phyloP scores from a whole-genome alignment of 2,888 invertebrate genomes.

The Ectropis crepuscularia region DNA sequence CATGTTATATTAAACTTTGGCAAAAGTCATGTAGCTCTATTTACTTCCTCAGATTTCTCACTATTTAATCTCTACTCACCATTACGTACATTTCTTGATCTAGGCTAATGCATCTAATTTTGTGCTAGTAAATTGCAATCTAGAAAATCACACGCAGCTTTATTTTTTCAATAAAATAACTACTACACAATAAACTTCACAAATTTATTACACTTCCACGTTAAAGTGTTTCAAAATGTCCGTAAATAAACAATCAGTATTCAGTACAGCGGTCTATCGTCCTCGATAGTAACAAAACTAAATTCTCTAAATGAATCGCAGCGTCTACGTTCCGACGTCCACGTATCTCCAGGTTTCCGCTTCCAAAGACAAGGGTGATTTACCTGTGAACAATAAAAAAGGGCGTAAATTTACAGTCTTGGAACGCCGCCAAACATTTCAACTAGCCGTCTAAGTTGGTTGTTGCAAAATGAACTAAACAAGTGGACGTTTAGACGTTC shows the following conservation, averaged over 20 bases:
- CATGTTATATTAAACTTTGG: constrained; percentile 70
- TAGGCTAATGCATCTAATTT: constrained; percentile 26
- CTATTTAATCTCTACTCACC: constrained; percentile 10
- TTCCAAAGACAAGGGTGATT: constrained; percentile 72
- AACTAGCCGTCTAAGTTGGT: constrained; percentile 78
- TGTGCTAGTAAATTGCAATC: constrained; percentile 10
- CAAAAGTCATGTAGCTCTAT: constrained; percentile 51
- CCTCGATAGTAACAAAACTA: constrained; percentile 44
- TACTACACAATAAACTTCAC: constrained; percentile 26
- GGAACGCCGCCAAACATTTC: constrained; percentile 79
- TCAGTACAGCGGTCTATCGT: constrained; percentile 25
- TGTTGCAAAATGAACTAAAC: constrained; percentile 78
- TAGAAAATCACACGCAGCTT: background rate
- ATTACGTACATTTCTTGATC: constrained; percentile 17
- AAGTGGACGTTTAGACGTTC: constrained; percentile 66
- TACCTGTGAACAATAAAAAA: constrained; percentile 82
- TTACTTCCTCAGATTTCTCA: constrained; percentile 9
- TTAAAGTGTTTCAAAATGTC: constrained; percentile 18
- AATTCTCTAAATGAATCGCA: constrained; percentile 45
- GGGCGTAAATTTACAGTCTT: constrained; percentile 80
- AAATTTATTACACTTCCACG: constrained; percentile 36
- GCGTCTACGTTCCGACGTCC: constrained; percentile 45
- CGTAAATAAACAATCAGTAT: constrained; percentile 29
- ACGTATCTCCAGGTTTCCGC: constrained; percentile 62
- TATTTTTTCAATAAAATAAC: constrained; percentile 33